Base-by-base conservation (phyloP, 1,140 invertebrate species). In the Anastrepha obliqua region DNA sequence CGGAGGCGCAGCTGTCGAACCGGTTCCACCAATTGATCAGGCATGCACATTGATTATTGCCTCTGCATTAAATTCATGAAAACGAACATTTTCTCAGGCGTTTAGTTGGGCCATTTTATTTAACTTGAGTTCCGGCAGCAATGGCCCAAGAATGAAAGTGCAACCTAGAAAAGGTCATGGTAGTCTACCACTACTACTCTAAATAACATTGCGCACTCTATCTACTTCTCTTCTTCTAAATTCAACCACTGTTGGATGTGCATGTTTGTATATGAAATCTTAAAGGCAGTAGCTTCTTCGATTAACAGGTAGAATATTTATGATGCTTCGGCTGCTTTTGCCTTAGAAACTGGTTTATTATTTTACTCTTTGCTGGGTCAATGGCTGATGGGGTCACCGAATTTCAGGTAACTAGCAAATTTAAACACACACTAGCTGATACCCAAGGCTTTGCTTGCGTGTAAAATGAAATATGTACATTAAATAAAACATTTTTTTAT, bases 271-370 rank as follows among this genome's bases (percentile, higher is more conserved):
- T 81, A 11, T 81, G 74, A n/a, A 42, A 3, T 81, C 51, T 55
- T 55, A 55, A 55, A n/a, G 7, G n/a, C 47, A 29, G 9, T 51
- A 81, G 74, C 74, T 74, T 81, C 55, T 1, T 64, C 91, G 89
- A 92, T 92, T 92, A 91, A 91, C 91, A 92, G 91, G 91, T 92
- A 92, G 91, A 92, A 90, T 89, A 92, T 92, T 90, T 92, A 92
- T 91, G 81, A 89, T 88, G 89, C 90, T 90, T 90, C 89, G 89
- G 88, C 39, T 55, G n/a, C 13, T 55, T 15, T 9, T 15, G 17
- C 39, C 8, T 74, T 58, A 15, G 2, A 70, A 58, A 74, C 65
- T n/a, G 62, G 85, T 87, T 58, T 87, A 74, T 62, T 62, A 55
- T 17, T 5, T 62, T 62, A 15, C n/a, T 62, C 4, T 17, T 17